phyloP scores from a whole-genome alignment of 1,140 invertebrate species.

The Drosophila chauvacae region DNA sequence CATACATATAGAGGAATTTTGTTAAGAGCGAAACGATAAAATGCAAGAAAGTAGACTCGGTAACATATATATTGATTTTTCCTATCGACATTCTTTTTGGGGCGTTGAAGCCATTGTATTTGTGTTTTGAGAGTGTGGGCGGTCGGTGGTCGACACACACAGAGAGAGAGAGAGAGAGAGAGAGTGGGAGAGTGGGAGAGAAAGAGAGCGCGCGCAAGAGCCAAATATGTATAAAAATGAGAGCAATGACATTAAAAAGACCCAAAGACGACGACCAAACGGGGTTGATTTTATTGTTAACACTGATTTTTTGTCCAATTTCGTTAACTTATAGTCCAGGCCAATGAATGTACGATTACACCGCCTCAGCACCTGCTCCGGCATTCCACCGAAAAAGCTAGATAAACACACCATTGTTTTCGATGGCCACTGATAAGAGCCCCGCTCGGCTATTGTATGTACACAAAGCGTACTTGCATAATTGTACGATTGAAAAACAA shows the following conservation, averaged over 20 bases:
- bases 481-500: conserved; percentile 8
- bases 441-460: conserved; percentile 5
- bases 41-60: conserved; percentile 16
- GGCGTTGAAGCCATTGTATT: conserved; percentile 43
- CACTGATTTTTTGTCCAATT: conserved; percentile 6
- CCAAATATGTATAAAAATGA: conserved; percentile 48
- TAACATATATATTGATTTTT: conserved; percentile 23
- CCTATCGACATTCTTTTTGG: conserved; percentile 44
- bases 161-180: background rate
- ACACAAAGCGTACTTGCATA: conserved; percentile 20
- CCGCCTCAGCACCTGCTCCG: background rate
- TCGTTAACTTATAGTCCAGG: conserved; percentile 5
- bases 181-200: background rate
- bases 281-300: conserved; percentile 23
- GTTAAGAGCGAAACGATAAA: conserved; percentile 15
- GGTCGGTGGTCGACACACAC: conserved; percentile 9
- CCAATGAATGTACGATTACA: conserved; percentile 2
- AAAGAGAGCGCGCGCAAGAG: conserved; percentile 35
- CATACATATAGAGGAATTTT: background rate
- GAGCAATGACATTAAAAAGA: conserved; percentile 20
- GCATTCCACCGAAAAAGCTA: background rate
- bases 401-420: conserved; percentile 11
- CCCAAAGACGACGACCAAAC: background rate
- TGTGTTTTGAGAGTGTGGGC: conserved; percentile 27
- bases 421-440: conserved; percentile 17